Percentiles rank a stretch among this genome's conserved stretches.
These are phyloP conservation scores for Drosophila imparisetae DNA, from an alignment of 2,888 invertebrate species.

Conservation along the genomic window DNA sequence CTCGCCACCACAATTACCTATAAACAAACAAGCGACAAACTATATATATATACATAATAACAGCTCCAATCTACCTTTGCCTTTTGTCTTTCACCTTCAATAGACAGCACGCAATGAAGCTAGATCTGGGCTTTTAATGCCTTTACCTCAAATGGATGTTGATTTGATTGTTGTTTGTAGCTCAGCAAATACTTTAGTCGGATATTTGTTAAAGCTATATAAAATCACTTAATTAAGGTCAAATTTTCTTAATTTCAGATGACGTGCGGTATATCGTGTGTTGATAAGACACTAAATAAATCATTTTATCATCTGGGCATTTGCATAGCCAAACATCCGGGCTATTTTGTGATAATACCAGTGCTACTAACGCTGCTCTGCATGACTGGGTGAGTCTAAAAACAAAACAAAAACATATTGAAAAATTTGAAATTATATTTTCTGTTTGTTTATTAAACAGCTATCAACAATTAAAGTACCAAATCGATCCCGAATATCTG, in stretches of 20 bases:
- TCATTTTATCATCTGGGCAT: conserved; percentile 93
- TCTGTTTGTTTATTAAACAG: conserved; percentile 54
- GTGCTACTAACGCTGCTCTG: conserved; percentile 91
- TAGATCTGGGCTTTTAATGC: conserved; percentile 22
- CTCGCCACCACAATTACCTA: conserved; percentile 36
- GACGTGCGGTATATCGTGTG: conserved; percentile 90
- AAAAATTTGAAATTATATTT: not conserved
- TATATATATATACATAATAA: conserved; percentile 39
- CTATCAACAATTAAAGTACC: conserved; percentile 93
- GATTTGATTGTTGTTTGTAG: conserved; percentile 8
- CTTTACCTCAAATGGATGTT: conserved; percentile 16
- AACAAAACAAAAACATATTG: not conserved
- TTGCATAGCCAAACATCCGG: conserved; percentile 92
- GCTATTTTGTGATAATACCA: conserved; percentile 95
- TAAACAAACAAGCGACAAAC: conserved; percentile 12
- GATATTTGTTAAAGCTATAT: not conserved
- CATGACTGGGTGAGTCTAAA: conserved; percentile 88
- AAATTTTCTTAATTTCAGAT: conserved; percentile 86
- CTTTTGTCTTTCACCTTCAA: conserved; percentile 66
- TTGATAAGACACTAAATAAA: conserved; percentile 92
- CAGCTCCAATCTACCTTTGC: conserved; percentile 43
- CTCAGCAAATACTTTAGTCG: not conserved
- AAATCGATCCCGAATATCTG: conserved; percentile 96
- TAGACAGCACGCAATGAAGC: conserved; percentile 43
- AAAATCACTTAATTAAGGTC: conserved; percentile 8